Evolutionary conservation across 2,888 invertebrate genomes (phyloP).

Genomic region (Molanna angustata): DNA sequence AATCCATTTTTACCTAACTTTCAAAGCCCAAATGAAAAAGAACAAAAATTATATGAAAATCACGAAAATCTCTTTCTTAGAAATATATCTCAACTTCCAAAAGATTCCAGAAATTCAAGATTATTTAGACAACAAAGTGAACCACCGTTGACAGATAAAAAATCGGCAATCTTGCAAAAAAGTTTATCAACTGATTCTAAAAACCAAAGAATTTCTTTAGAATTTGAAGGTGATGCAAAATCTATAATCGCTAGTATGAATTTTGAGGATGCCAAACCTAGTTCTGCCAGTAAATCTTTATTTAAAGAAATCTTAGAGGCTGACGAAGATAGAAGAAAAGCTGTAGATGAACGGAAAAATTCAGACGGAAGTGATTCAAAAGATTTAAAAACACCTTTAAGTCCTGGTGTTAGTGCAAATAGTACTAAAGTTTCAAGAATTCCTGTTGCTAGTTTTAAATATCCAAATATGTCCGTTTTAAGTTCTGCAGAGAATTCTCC

Average conservation of each 20-base stretch:
- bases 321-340: conserved; percentile 36
- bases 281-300: conserved; percentile 14
- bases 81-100: conserved; percentile 47
- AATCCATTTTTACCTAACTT: conserved; percentile 43
- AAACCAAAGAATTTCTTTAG: conserved; percentile 29
- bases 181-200: conserved; percentile 48
- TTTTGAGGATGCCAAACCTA: conserved; percentile 31
- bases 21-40: conserved; percentile 39
- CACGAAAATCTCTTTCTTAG: conserved; percentile 49
- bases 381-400: conserved; percentile 39
- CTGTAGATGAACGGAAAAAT: conserved; percentile 24
- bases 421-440: conserved; percentile 45
- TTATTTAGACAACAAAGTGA: conserved; percentile 48
- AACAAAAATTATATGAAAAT: conserved; percentile 47
- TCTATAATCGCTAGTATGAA: conserved; percentile 30
- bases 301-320: conserved; percentile 19
- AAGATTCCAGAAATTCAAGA: conserved; percentile 45
- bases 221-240: conserved; percentile 6
- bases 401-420: conserved; percentile 33
- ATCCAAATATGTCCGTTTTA: conserved; percentile 41
- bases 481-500: conserved; percentile 32
- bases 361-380: conserved; percentile 26
- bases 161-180: conserved; percentile 42
- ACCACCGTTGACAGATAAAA: conserved; percentile 44
- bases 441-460: conserved; percentile 49